Conservation (phyloP, 2,888 invertebrate species). For the Tetramorium bicarinatum region DNA sequence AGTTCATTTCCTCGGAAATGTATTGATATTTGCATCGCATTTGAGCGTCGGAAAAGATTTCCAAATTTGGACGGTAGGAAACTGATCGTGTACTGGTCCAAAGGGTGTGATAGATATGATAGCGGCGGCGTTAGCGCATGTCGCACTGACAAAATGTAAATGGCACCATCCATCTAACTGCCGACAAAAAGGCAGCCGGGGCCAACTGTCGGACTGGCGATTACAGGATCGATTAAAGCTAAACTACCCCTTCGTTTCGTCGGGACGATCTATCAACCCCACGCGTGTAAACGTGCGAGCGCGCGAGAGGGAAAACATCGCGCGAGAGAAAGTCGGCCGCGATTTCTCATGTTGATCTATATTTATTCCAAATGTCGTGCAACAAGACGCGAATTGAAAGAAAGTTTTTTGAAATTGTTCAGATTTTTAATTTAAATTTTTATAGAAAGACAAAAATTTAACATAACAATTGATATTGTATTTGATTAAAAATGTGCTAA, state of each 20-base stretch:
- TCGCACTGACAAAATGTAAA: slow-evolving; percentile 87
- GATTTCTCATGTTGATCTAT: slow-evolving; percentile 60
- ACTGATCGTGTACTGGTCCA: slow-evolving; percentile 64
- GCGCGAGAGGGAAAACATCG: slow-evolving; percentile 70
- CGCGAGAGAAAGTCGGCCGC: slow-evolving; percentile 54
- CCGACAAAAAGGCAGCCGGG: slow-evolving; percentile 85
- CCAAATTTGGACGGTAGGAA: slow-evolving; percentile 35
- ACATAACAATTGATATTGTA: not conserved
- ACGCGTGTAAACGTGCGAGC: slow-evolving; percentile 73
- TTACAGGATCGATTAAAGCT: slow-evolving; percentile 86
- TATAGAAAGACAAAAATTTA: not conserved
- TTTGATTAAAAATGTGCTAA: not conserved
- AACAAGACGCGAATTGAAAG: not conserved
- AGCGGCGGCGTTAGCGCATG: slow-evolving; percentile 84
- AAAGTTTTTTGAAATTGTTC: not conserved
- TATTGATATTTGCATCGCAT: not conserved
- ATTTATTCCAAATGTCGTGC: slow-evolving; percentile 48
- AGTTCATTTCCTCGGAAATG: not conserved
- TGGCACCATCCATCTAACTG: slow-evolving; percentile 86
- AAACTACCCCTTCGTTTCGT: slow-evolving; percentile 86
- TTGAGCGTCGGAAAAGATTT: slow-evolving; percentile 51
- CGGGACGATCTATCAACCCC: slow-evolving; percentile 85
- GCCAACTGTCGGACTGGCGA: slow-evolving; percentile 86
- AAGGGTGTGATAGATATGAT: slow-evolving; percentile 85
- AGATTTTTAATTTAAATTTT: not conserved